Conservation (phyloP, 2,888 invertebrate species). For the Empis stercorea region DNA sequence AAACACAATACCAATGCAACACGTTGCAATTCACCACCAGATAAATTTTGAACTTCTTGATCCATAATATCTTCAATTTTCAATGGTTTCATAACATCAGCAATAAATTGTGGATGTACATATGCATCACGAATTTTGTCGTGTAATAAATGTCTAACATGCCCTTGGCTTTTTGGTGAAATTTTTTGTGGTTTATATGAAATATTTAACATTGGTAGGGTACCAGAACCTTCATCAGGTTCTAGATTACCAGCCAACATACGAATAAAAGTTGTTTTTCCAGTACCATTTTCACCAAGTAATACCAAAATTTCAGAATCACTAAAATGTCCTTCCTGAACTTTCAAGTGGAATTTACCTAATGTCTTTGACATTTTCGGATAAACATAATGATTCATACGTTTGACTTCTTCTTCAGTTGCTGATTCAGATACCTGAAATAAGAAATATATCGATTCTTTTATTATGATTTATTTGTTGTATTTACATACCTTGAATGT, state of each 20-base stretch:
- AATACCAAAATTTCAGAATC: conserved; percentile 98
- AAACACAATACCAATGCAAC: conserved; percentile 92
- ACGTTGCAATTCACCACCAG: conserved; percentile 97
- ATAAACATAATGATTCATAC: conserved; percentile 94
- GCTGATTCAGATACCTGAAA: conserved; percentile 82
- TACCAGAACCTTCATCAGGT: conserved; percentile 59
- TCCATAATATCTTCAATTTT: conserved; percentile 95
- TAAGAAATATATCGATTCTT: conserved; percentile 2
- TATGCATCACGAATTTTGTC: conserved; percentile 97
- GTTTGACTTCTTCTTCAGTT: conserved; percentile 91
- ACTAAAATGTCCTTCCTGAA: conserved; percentile 88
- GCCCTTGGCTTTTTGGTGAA: conserved; percentile 90
- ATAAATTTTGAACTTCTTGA: conserved; percentile 95
- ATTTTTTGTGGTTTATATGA: conserved; percentile 99
- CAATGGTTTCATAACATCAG: conserved; percentile 97
- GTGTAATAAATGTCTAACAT: conserved; percentile 83
- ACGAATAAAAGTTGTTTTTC: conserved; percentile 97
- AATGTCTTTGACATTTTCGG: conserved; percentile 82
- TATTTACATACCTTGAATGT: conserved; percentile 60
- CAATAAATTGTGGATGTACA: conserved; percentile 93
- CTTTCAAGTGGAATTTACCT: conserved; percentile 57
- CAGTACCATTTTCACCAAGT: conserved; percentile 95
- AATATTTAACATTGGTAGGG: conserved; percentile 76
- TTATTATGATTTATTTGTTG: too few species aligned
- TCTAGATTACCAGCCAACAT: conserved; percentile 94